Conservation (phyloP, 2,113 vertebrate genomes). For the Platichthys stellatus region DNA sequence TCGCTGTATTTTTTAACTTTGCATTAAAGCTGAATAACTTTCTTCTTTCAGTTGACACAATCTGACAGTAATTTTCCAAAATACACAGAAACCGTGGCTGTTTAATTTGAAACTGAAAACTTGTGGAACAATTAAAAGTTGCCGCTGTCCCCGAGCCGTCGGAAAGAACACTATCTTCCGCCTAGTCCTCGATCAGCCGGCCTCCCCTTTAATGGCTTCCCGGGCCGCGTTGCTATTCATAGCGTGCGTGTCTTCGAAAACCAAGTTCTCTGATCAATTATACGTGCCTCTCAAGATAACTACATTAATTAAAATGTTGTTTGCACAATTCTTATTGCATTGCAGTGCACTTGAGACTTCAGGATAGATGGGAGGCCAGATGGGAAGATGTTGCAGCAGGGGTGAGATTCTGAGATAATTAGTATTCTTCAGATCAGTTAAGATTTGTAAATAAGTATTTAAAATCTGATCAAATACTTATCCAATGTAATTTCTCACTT, state of each 20-base stretch:
- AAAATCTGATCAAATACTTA: conserved; percentile 28
- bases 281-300: conserved; percentile 66
- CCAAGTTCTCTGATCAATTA: conserved; percentile 68
- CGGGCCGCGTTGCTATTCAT: conserved; percentile 54
- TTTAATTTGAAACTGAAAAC: conserved; percentile 41
- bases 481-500: background rate
- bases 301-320: conserved; percentile 64
- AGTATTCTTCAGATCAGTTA: conserved; percentile 30
- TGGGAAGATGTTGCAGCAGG: conserved; percentile 17
- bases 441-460: background rate
- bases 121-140: conserved; percentile 53
- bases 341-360: conserved; percentile 32
- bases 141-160: conserved; percentile 1
- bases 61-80: conserved; percentile 17
- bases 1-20: background rate
- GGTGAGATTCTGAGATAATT: conserved; percentile 31
- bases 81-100: conserved; percentile 5
- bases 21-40: background rate
- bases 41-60: conserved; percentile 13
- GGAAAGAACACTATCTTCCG: conserved; percentile 9
- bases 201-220: conserved; percentile 23
- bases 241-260: conserved; percentile 40
- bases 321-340: conserved; percentile 49
- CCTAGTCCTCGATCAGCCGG: conserved; percentile 10
- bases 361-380: conserved; percentile 33